These are phyloP conservation scores for Aporophyla lueneburgensis DNA, from an alignment of 2,888 invertebrate genomes.

Conservation along the genomic window DNA sequence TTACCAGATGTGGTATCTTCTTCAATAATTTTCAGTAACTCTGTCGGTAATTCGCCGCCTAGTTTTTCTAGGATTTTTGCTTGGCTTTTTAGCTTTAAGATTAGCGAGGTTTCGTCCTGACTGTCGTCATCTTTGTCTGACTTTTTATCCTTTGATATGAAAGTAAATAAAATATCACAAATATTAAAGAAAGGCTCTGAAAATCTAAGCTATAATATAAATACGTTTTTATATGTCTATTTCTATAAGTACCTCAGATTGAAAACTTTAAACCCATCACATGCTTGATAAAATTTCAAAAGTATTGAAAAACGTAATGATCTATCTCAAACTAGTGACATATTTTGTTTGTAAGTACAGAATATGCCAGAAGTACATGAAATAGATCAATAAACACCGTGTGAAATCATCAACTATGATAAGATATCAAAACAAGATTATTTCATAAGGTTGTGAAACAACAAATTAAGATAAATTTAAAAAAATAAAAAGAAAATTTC, in stretches of 20 bases:
- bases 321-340: slow-evolving; percentile 63
- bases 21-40: slow-evolving; percentile 86
- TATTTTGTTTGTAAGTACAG: slow-evolving; percentile 60
- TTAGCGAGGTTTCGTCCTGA: slow-evolving; percentile 82
- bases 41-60: slow-evolving; percentile 89
- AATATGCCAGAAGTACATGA: slow-evolving; percentile 70
- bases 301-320: slow-evolving; percentile 66
- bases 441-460: slow-evolving; percentile 66
- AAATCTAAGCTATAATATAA: background rate
- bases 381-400: slow-evolving; percentile 48
- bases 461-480: background rate
- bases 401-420: slow-evolving; percentile 49
- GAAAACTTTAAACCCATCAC: slow-evolving; percentile 89
- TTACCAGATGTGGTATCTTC: slow-evolving; percentile 76
- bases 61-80: slow-evolving; percentile 89
- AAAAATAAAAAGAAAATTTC: slow-evolving; percentile 36
- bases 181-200: background rate
- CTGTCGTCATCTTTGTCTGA: slow-evolving; percentile 79
- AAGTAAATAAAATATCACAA: background rate
- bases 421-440: slow-evolving; percentile 47
- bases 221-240: background rate
- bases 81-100: slow-evolving; percentile 87
- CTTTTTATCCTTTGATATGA: slow-evolving; percentile 63
- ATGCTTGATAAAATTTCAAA: slow-evolving; percentile 76
- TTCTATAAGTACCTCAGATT: slow-evolving; percentile 83